Conservation (phyloP, 2,888 invertebrate species). For the Apeira syringaria region DNA sequence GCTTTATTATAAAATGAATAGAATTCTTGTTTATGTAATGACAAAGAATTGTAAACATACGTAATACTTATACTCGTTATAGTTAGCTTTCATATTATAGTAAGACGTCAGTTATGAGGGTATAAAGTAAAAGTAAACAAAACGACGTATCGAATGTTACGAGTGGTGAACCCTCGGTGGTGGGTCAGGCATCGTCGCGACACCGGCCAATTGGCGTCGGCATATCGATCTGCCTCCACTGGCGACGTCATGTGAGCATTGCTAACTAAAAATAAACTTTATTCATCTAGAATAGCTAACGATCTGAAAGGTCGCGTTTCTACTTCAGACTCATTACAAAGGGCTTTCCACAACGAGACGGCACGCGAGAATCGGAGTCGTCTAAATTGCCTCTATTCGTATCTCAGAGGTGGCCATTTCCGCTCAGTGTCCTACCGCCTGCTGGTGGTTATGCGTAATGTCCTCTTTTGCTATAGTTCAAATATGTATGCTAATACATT, state of each 20-base stretch:
- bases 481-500: no score
- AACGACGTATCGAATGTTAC: constrained; percentile 47
- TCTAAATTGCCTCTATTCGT: constrained; percentile 49
- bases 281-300: constrained; percentile 26
- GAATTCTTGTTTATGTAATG: no score
- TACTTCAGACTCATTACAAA: constrained; percentile 13
- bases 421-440: constrained; percentile 52
- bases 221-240: constrained; percentile 62
- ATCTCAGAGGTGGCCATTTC: constrained; percentile 67
- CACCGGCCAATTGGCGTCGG: constrained; percentile 65
- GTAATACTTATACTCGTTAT: background rate
- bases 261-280: constrained; percentile 38
- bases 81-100: no score
- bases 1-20: no score
- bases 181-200: constrained; percentile 41
- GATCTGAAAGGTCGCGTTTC: constrained; percentile 1
- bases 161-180: constrained; percentile 45
- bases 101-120: background rate
- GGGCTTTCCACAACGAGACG: constrained; percentile 43
- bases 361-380: constrained; percentile 38
- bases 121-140: constrained; percentile 34
- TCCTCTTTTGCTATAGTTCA: no score
- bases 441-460: constrained; percentile 45
- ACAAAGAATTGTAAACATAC: no score
- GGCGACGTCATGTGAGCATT: constrained; percentile 51